Evolutionary conservation across 2,888 invertebrate genomes (phyloP).

Genomic region (Spodoptera littoralis): DNA sequence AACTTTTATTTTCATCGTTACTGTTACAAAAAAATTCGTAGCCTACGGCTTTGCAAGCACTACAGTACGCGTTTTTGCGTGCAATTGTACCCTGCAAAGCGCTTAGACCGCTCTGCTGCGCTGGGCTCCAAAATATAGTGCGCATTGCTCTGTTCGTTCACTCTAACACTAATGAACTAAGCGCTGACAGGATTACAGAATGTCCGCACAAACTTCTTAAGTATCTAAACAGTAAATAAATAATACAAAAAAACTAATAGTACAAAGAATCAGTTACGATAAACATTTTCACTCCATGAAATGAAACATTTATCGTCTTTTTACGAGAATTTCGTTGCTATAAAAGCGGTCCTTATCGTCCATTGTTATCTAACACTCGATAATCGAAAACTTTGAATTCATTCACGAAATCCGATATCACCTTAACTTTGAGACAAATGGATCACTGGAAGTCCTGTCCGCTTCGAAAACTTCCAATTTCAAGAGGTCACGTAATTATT

Average conservation of each 20-base stretch:
- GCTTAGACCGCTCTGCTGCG: constrained; percentile 26
- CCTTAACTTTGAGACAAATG: constrained; percentile 67
- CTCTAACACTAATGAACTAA: constrained; percentile 18
- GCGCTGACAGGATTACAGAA: constrained; percentile 3
- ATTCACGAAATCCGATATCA: constrained; percentile 74
- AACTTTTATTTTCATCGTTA: constrained; percentile 41
- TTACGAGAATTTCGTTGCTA: constrained; percentile 68
- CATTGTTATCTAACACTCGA: constrained; percentile 69
- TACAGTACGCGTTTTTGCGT: constrained; percentile 38
- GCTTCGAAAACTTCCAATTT: constrained; percentile 69
- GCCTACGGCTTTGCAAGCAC: constrained; percentile 31
- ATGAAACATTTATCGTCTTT: constrained; percentile 67
- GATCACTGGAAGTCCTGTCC: constrained; percentile 63
- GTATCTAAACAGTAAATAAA: constrained; percentile 35
- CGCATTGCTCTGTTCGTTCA: constrained; percentile 4
- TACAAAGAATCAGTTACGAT: constrained; percentile 47
- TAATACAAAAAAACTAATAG: constrained; percentile 49
- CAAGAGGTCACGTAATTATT: constrained; percentile 81
- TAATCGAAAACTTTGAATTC: constrained; percentile 66
- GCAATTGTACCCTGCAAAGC: constrained; percentile 29
- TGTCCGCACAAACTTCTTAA: constrained; percentile 13
- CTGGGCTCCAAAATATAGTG: constrained; percentile 17
- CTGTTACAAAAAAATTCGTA: constrained; percentile 32
- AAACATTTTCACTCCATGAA: constrained; percentile 56
- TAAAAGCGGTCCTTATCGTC: constrained; percentile 72